Conservation (phyloP, 2,113 vertebrate species). For the Butastur rufipennis region DNA sequence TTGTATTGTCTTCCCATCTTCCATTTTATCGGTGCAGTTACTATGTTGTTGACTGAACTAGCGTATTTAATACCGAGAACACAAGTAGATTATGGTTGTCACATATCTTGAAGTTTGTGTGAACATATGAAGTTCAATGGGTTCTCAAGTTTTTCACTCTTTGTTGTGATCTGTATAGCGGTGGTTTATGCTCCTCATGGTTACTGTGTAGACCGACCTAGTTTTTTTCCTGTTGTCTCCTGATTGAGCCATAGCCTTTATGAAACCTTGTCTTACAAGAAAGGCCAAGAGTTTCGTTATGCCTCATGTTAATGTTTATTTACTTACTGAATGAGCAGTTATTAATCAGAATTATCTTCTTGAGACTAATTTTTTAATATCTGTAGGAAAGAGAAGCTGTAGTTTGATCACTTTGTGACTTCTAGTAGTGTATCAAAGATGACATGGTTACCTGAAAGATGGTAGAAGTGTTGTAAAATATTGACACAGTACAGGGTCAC, state of each 20-base stretch:
- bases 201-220: neutral
- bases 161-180: neutral
- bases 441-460: neutral
- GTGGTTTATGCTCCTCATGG: neutral
- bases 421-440: neutral
- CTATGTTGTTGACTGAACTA: neutral
- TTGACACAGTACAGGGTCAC: neutral
- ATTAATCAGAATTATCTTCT: neutral
- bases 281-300: neutral
- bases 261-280: neutral
- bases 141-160: neutral
- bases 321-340: neutral
- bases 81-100: neutral
- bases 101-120: fast-evolving
- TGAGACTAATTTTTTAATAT: neutral
- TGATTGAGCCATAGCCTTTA: neutral
- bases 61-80: neutral
- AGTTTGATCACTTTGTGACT: neutral
- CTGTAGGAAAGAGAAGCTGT: neutral
- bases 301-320: neutral
- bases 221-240: neutral
- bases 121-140: fast-evolving
- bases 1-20: neutral
- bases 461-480: neutral
- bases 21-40: neutral